Conservation (phyloP, 1,140 invertebrate genomes). For the Metopolophium dirhodum region DNA sequence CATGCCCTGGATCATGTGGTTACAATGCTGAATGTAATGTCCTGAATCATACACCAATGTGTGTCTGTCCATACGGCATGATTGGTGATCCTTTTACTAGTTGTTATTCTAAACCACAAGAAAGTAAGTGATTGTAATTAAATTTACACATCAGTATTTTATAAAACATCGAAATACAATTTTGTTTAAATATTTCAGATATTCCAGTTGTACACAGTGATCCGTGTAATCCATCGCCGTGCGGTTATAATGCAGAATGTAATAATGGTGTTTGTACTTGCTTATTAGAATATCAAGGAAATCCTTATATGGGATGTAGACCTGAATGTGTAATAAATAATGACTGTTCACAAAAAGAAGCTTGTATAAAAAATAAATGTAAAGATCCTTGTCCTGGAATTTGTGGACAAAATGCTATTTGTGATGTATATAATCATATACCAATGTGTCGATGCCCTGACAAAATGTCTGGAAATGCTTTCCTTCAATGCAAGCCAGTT, state of each 20-base stretch:
- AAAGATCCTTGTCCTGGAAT: conserved; percentile 77
- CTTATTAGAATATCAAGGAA: conserved; percentile 66
- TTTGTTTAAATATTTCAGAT: conserved; percentile 58
- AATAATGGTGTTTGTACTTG: conserved; percentile 75
- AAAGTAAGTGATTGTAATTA: conserved; percentile 30
- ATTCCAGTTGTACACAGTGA: conserved; percentile 61
- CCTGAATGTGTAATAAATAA: conserved; percentile 74
- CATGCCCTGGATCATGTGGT: conserved; percentile 76
- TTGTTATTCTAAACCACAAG: conserved; percentile 64
- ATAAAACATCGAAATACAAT: neutral
- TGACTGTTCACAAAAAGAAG: conserved; percentile 70
- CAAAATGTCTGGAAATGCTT: conserved; percentile 76
- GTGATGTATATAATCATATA: conserved; percentile 72
- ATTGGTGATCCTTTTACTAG: conserved; percentile 67
- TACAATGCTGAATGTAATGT: conserved; percentile 66
- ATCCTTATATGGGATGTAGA: conserved; percentile 69
- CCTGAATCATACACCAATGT: conserved; percentile 68
- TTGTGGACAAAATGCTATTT: conserved; percentile 75
- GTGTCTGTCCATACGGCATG: conserved; percentile 67
- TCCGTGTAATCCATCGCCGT: conserved; percentile 78
- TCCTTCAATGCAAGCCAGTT: conserved; percentile 69
- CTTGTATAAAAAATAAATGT: conserved; percentile 79
- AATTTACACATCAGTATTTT: neutral
- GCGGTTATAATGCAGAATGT: conserved; percentile 79
- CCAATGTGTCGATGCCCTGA: conserved; percentile 73